These are phyloP conservation scores for Arrhamphus sclerolepis DNA, from an alignment of 2,797 vertebrate genomes.

Conservation along the genomic window DNA sequence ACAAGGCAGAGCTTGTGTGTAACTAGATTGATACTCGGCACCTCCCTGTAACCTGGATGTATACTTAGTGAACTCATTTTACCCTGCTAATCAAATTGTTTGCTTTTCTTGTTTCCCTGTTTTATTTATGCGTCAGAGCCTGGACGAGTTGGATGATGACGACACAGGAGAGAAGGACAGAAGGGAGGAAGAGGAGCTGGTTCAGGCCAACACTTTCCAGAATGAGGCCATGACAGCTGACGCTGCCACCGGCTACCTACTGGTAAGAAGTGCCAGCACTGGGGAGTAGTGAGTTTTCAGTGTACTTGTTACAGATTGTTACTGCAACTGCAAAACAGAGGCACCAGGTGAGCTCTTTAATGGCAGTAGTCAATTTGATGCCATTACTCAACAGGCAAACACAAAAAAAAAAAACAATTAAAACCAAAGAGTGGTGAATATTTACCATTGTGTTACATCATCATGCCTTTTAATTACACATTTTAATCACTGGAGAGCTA, in stretches of 20 bases:
- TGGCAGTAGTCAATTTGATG: no score
- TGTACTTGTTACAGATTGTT: slow-evolving; percentile 24
- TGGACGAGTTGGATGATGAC: slow-evolving; percentile 96
- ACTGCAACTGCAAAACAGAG: slow-evolving; percentile 62
- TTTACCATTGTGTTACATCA: no score
- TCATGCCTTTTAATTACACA: no score
- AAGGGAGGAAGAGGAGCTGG: slow-evolving; percentile 88
- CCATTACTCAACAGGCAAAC: no score
- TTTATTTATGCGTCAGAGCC: slow-evolving; percentile 80
- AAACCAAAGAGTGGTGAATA: no score
- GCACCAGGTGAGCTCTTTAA: slow-evolving; percentile 41
- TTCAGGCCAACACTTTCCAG: slow-evolving; percentile 93
- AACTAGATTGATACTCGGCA: no score
- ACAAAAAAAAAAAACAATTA: no score
- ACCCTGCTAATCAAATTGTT: no score
- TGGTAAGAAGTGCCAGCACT: slow-evolving; percentile 76
- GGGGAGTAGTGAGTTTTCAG: neutral
- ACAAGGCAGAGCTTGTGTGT: no score
- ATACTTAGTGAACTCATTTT: no score
- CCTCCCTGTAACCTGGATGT: no score
- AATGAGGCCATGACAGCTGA: slow-evolving; percentile 89
- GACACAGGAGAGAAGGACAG: slow-evolving; percentile 88
- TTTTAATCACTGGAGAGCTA: no score
- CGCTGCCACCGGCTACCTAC: slow-evolving; percentile 69
- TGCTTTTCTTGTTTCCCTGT: neutral